Conservation (phyloP, 2,113 vertebrate species). For the Zosterops pallidus region DNA sequence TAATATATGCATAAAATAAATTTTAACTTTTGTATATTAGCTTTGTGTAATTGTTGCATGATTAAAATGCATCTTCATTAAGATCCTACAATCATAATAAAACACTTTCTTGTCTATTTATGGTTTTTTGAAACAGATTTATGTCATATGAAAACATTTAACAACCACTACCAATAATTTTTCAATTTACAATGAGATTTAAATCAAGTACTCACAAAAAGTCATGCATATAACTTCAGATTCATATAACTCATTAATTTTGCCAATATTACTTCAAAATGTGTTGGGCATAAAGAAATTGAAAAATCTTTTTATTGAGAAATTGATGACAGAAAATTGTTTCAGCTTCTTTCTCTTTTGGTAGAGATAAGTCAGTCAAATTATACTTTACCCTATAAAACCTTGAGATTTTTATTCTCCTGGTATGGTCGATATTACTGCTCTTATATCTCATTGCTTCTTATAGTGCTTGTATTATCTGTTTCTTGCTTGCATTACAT, state of each 20-base stretch:
- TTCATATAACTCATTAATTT: neutral
- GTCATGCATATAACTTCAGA: neutral
- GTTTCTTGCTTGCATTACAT: neutral
- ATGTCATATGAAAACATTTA: neutral
- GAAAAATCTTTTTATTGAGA: neutral
- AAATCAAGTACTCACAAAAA: neutral
- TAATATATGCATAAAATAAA: neutral
- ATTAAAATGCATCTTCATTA: neutral
- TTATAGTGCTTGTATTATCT: neutral
- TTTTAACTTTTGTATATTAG: neutral
- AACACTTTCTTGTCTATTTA: neutral
- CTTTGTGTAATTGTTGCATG: neutral
- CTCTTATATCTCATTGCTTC: neutral
- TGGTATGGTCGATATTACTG: neutral
- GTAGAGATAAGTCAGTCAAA: neutral
- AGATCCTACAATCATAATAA: neutral
- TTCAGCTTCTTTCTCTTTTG: neutral
- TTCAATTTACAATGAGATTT: neutral
- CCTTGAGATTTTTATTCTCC: neutral
- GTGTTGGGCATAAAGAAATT: neutral
- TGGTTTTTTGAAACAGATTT: neutral
- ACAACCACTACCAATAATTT: neutral
- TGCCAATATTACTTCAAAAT: neutral
- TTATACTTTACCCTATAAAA: neutral
- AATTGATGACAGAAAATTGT: neutral